Conservation (phyloP, 2,113 vertebrate species). For the Eubucco bourcierii region DNA sequence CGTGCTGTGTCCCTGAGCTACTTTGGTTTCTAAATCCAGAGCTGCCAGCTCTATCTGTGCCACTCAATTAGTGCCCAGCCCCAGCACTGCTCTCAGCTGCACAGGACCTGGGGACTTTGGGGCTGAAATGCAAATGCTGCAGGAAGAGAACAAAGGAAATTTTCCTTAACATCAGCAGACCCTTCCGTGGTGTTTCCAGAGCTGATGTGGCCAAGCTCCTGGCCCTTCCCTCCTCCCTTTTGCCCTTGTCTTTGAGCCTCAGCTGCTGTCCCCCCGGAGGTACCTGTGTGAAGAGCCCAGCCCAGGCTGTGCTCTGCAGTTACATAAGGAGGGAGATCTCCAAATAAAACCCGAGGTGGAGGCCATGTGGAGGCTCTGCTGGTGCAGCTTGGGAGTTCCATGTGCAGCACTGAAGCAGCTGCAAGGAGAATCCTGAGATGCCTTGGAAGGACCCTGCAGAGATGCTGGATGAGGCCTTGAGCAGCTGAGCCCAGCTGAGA, state of each 20-base stretch:
- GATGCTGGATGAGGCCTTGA: too few relatives aligned
- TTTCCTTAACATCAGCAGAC: slow-evolving; percentile 6
- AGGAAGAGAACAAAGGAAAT: slow-evolving; percentile 59
- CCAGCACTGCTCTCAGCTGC: slow-evolving; percentile 40
- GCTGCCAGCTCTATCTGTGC: slow-evolving; percentile 66
- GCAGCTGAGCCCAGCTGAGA: too few relatives aligned
- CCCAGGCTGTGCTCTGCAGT: background rate
- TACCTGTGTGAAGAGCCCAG: background rate
- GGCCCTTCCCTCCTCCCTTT: background rate
- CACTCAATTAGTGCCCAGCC: slow-evolving; percentile 69
- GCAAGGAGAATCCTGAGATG: too few relatives aligned
- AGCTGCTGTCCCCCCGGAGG: background rate
- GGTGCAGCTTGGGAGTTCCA: background rate
- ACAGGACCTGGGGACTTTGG: slow-evolving; percentile 59
- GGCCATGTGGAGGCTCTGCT: accelerated
- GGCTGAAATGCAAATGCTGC: slow-evolving; percentile 64
- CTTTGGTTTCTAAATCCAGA: slow-evolving; percentile 68
- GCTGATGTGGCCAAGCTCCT: background rate
- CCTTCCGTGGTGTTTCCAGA: background rate
- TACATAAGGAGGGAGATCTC: background rate
- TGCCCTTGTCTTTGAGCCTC: background rate
- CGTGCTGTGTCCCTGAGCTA: slow-evolving; percentile 61
- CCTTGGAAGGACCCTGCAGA: too few relatives aligned
- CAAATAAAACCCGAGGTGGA: background rate
- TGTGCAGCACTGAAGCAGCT: too few relatives aligned